A percentile compares a stretch with the other conserved stretches of the same genome.
phyloP scores from a whole-genome alignment of 2,113 vertebrate genomes.

The Ophiodon elongatus region DNA sequence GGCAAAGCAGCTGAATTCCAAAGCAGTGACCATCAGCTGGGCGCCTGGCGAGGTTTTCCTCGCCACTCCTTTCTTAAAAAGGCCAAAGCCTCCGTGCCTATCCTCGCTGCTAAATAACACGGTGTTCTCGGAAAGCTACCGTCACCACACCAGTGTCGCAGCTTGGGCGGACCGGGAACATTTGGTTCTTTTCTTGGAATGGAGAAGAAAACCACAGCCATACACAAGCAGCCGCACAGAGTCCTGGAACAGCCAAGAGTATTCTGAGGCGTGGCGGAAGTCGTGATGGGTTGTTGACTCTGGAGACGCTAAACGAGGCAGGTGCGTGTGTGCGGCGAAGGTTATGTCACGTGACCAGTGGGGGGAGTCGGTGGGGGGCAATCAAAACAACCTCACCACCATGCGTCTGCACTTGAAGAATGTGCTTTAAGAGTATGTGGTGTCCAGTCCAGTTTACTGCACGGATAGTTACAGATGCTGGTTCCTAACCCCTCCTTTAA shows the following conservation, averaged over 20 bases:
- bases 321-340: conserved; percentile 54
- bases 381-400: conserved; percentile 59
- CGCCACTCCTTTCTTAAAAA: conserved; percentile 24
- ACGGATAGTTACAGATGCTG: conserved; percentile 37
- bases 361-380: not conserved
- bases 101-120: conserved; percentile 52
- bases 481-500: conserved; percentile 28
- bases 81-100: conserved; percentile 27
- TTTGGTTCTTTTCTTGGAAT: conserved; percentile 69
- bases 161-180: conserved; percentile 67
- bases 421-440: conserved; percentile 33
- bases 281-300: conserved; percentile 62
- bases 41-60: conserved; percentile 40
- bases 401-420: conserved; percentile 52
- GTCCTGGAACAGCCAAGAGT: conserved; percentile 50
- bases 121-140: conserved; percentile 55
- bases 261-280: conserved; percentile 71
- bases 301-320: conserved; percentile 55
- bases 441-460: conserved; percentile 65
- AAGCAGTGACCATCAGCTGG: conserved; percentile 52
- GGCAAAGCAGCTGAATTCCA: conserved; percentile 59
- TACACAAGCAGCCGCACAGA: conserved; percentile 58
- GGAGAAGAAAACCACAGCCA: conserved; percentile 62
- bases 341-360: conserved; percentile 44
- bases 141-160: conserved; percentile 60